Evolutionary conservation across 2,888 invertebrate species (phyloP).

Genomic region (Parasteatoda lunata): DNA sequence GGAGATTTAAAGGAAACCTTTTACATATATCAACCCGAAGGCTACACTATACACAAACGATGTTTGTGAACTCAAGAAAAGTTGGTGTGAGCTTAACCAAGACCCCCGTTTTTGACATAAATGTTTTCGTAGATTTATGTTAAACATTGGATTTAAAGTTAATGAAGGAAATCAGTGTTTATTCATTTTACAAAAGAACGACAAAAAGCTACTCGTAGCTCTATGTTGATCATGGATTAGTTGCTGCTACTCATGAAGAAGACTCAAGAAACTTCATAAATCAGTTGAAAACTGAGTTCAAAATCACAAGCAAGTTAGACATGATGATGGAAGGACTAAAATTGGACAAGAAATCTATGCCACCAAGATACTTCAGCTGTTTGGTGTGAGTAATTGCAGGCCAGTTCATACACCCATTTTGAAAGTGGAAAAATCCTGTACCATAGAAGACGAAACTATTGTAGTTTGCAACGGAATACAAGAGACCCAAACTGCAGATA

Average conservation of each 20-base stretch:
- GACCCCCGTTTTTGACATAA: constrained; percentile 51
- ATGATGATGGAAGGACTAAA: not conserved
- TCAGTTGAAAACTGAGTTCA: constrained; percentile 6
- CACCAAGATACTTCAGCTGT: constrained; percentile 44
- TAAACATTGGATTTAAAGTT: constrained; percentile 29
- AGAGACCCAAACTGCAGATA: no score
- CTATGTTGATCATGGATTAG: constrained; percentile 52
- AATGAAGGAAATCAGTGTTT: constrained; percentile 46
- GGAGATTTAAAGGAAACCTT: constrained; percentile 12
- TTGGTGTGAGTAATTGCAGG: constrained; percentile 36
- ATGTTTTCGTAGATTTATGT: constrained; percentile 35
- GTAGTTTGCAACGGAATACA: no score
- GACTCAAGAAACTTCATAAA: constrained; percentile 19
- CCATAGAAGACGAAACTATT: not conserved
- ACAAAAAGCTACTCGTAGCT: constrained; percentile 23
- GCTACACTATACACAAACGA: constrained; percentile 31
- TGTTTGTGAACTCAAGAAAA: constrained; percentile 52
- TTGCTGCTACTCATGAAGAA: constrained; percentile 36
- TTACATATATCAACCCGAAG: constrained; percentile 25
- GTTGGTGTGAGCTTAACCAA: constrained; percentile 65
- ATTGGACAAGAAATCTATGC: constrained; percentile 34
- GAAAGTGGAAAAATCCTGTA: not conserved
- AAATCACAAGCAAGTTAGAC: not conserved
- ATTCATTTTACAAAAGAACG: not conserved
- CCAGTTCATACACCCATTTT: constrained; percentile 42